Evolutionary conservation across 2,797 vertebrate genomes (phyloP).

Genomic region (Macropus fuliginosus): DNA sequence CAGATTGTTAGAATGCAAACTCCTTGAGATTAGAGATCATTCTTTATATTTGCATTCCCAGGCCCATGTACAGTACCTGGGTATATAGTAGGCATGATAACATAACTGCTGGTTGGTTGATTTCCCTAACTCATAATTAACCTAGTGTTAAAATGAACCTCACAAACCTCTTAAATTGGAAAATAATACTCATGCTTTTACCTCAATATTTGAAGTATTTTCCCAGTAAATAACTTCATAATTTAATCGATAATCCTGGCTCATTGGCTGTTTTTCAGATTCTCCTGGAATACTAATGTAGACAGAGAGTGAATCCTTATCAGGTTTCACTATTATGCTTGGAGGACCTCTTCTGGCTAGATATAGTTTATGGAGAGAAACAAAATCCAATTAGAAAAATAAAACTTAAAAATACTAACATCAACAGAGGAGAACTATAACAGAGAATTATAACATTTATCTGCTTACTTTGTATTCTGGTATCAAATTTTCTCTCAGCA

Average conservation of each 20-base stretch:
- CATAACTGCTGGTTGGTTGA: not conserved
- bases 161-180: not conserved
- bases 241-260: not conserved
- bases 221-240: conserved; percentile 81
- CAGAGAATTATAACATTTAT: not conserved
- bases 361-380: conserved; percentile 7
- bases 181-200: conserved; percentile 44
- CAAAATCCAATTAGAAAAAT: not conserved
- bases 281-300: conserved; percentile 64
- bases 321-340: conserved; percentile 69
- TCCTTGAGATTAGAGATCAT: not conserved
- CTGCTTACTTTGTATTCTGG: conserved; percentile 74
- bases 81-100: not conserved
- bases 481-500: conserved; percentile 72
- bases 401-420: not conserved
- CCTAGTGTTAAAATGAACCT: not conserved
- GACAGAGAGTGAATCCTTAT: conserved; percentile 70
- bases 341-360: conserved; percentile 80
- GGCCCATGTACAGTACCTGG: not conserved
- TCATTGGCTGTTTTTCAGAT: not conserved
- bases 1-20: not conserved
- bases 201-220: conserved; percentile 76
- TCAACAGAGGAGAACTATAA: not conserved
- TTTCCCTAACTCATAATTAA: not conserved
- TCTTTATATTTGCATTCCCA: not conserved